A percentile compares a stretch with the other conserved stretches of the same genome.
Conservation (phyloP, 2,888 invertebrate species). For the Nipponacmea schrenckii region DNA sequence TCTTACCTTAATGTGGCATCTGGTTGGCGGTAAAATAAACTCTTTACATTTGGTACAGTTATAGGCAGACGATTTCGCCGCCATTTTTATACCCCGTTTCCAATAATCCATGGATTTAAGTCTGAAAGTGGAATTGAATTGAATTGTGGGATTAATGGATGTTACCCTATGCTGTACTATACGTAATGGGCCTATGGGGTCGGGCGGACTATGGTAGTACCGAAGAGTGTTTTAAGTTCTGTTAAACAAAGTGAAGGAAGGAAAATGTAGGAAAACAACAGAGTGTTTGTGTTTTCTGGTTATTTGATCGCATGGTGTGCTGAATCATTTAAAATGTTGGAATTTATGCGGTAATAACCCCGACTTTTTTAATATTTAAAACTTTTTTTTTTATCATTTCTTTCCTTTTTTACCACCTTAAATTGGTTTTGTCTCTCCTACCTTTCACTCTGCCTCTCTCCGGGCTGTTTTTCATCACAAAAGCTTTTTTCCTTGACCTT, state of each 20-base stretch:
- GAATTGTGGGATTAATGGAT: too few species aligned
- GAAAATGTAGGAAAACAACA: too few species aligned
- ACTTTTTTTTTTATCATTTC: not conserved
- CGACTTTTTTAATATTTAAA: not conserved
- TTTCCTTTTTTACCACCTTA: not conserved
- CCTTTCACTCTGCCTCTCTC: too few species aligned
- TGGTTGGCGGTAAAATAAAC: not conserved
- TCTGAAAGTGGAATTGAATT: too few species aligned
- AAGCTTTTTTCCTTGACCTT: too few species aligned
- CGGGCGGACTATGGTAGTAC: conserved; percentile 23
- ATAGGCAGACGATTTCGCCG: not conserved
- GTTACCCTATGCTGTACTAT: too few species aligned
- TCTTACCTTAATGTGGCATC: conserved; percentile 7
- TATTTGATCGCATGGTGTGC: not conserved
- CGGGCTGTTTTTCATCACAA: too few species aligned
- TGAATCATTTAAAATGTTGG: not conserved
- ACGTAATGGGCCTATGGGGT: conserved; percentile 23
- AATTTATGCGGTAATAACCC: conserved; percentile 1
- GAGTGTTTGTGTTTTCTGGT: not conserved
- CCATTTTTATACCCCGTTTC: not conserved
- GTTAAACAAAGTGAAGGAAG: conserved; percentile 10
- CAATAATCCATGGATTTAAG: too few species aligned
- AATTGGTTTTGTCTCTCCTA: too few species aligned
- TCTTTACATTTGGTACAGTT: conserved; percentile 2
- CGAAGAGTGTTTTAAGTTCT: conserved; percentile 11